Evolutionary conservation across 2,888 invertebrate species (phyloP).

Genomic region (Brassicogethes aeneus): DNA sequence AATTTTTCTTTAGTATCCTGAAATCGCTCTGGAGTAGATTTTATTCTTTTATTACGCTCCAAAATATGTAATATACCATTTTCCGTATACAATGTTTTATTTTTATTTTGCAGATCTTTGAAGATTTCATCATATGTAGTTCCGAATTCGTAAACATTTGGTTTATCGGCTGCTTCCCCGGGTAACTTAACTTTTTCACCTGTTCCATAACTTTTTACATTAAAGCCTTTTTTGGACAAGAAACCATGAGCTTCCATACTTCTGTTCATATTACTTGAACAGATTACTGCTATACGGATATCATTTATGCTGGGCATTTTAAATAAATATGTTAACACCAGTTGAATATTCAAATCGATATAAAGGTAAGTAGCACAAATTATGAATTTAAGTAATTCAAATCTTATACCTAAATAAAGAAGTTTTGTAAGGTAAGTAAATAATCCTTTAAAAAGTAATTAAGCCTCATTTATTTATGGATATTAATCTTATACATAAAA

Average conservation of each 20-base stretch:
- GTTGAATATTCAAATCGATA: too few species aligned
- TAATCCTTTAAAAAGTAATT: too few species aligned
- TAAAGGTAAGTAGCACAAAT: too few species aligned
- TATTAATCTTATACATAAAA: too few species aligned
- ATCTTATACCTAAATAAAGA: too few species aligned
- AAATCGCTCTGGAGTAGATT: slow-evolving; percentile 88
- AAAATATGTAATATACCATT: slow-evolving; percentile 97
- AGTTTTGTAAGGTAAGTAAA: too few species aligned
- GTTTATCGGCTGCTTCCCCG: slow-evolving; percentile 85
- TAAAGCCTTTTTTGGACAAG: slow-evolving; percentile 92
- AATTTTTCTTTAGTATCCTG: slow-evolving; percentile 83
- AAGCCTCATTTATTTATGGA: too few species aligned
- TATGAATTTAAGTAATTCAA: too few species aligned
- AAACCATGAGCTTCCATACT: slow-evolving; percentile 99
- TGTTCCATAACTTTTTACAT: slow-evolving; percentile 89
- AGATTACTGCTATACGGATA: slow-evolving; percentile 86
- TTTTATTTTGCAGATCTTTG: slow-evolving; percentile 81
- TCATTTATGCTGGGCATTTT: slow-evolving; percentile 35
- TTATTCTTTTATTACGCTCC: slow-evolving; percentile 93
- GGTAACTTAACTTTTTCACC: slow-evolving; percentile 96
- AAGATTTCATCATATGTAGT: slow-evolving; percentile 94
- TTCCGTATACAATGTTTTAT: slow-evolving; percentile 92
- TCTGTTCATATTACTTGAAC: slow-evolving; percentile 99
- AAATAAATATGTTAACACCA: too few species aligned
- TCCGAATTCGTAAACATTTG: slow-evolving; percentile 96